Conservation (phyloP, 2,113 vertebrate species). For the Paramisgurnus dabryanus region DNA sequence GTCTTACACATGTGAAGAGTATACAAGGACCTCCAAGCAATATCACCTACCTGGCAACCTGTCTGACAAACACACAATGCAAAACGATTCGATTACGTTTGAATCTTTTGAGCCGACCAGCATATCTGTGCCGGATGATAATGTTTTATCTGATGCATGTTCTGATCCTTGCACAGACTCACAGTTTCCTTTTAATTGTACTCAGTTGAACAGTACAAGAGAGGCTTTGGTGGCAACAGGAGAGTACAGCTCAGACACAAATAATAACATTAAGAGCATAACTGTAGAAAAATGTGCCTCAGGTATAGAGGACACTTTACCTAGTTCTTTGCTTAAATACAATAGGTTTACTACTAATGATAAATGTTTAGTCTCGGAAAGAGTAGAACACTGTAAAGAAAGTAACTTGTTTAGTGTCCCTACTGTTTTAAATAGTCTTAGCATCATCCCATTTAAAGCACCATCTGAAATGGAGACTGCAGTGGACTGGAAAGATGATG, state of each 20-base stretch:
- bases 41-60: background rate
- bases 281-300: background rate
- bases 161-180: slow-evolving; percentile 21
- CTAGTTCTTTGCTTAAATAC: slow-evolving; percentile 4
- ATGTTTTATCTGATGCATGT: slow-evolving; percentile 16
- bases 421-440: background rate
- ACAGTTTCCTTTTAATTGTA: slow-evolving; percentile 24
- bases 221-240: background rate
- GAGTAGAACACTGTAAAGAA: background rate
- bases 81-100: background rate
- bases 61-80: background rate
- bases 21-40: slow-evolving; percentile 19
- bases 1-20: slow-evolving; percentile 17
- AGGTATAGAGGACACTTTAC: slow-evolving; percentile 5
- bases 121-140: background rate
- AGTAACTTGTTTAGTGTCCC: background rate
- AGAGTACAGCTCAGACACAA: slow-evolving; percentile 46
- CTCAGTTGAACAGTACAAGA: slow-evolving; percentile 19
- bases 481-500: background rate
- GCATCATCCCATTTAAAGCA: background rate
- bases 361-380: slow-evolving; percentile 14
- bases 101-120: background rate
- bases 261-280: slow-evolving; percentile 52
- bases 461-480: background rate
- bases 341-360: background rate